Percentiles rank a stretch among this genome's conserved stretches.
These are phyloP conservation scores for Onychomys arenicola DNA, from an alignment of 2,797 vertebrate genomes.

Conservation along the genomic window DNA sequence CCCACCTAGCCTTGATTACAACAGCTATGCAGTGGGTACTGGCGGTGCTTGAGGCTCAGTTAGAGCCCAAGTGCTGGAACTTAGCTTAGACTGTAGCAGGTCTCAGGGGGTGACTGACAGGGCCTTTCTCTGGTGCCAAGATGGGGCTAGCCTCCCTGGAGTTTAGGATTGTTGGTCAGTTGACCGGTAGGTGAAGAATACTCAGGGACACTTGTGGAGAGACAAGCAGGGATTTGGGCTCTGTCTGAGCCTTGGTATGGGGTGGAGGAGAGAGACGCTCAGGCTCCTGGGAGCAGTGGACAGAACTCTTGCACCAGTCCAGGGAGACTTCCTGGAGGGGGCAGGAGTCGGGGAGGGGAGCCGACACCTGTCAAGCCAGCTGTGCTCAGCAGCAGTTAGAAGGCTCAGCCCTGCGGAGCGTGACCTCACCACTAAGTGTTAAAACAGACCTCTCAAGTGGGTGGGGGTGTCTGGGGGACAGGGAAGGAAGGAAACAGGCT, in stretches of 20 bases:
- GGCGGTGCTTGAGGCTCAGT: background rate
- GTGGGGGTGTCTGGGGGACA: background rate
- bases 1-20: background rate
- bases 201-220: background rate
- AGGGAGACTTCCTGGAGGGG: constrained; percentile 69
- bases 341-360: background rate
- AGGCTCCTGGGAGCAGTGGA: background rate
- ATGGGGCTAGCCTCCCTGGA: background rate
- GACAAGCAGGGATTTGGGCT: constrained; percentile 1
- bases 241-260: background rate
- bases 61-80: background rate
- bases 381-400: constrained; percentile 77
- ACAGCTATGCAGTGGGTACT: background rate
- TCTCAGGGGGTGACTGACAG: background rate
- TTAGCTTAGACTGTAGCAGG: background rate
- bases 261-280: background rate
- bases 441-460: constrained; percentile 58
- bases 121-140: background rate
- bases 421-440: constrained; percentile 76
- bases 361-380: constrained; percentile 76
- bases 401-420: background rate
- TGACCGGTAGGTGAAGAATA: background rate
- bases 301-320: background rate
- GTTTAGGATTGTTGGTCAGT: background rate
- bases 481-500: constrained; percentile 53